Conservation (phyloP, 1,140 invertebrate species). For the Aradophagus sp. region DNA sequence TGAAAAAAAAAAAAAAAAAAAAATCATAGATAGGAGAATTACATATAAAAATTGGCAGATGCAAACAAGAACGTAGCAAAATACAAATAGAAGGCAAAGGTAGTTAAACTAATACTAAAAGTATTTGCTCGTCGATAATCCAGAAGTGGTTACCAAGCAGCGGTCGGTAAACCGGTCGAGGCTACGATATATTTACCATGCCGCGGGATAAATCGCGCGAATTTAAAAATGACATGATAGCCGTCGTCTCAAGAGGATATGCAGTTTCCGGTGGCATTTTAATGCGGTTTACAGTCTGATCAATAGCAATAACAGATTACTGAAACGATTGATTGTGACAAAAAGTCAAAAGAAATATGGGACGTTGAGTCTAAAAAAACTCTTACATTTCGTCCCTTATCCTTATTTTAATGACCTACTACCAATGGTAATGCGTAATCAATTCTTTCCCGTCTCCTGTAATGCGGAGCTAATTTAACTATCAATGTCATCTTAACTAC, state of each 20-base stretch:
- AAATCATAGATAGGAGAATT: no score
- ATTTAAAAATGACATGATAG: conserved; percentile 57
- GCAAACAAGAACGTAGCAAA: conserved; percentile 30
- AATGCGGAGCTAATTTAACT: conserved; percentile 10
- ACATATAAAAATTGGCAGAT: conserved; percentile 21
- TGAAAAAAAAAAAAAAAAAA: no score
- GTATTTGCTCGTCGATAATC: conserved; percentile 57
- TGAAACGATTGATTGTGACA: conserved; percentile 20
- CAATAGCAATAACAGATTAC: conserved; percentile 27
- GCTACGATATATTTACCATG: conserved; percentile 54
- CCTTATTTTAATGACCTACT: conserved; percentile 19
- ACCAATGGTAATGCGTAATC: not conserved
- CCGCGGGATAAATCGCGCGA: conserved; percentile 53
- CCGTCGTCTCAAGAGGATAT: conserved; percentile 52
- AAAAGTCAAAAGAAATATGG: conserved; percentile 1
- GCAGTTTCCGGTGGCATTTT: conserved; percentile 57
- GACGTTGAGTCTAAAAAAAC: conserved; percentile 9
- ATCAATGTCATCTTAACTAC: conserved; percentile 2
- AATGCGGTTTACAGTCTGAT: conserved; percentile 35
- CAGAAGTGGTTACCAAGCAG: conserved; percentile 53
- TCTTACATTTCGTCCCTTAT: not conserved
- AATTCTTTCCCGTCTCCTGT: conserved; percentile 6
- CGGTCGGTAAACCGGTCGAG: conserved; percentile 59
- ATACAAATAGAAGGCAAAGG: conserved; percentile 36
- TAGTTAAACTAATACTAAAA: conserved; percentile 32